These are phyloP conservation scores for Calephelis virginiensis DNA, from an alignment of 1,140 invertebrate genomes.

Conservation along the genomic window DNA sequence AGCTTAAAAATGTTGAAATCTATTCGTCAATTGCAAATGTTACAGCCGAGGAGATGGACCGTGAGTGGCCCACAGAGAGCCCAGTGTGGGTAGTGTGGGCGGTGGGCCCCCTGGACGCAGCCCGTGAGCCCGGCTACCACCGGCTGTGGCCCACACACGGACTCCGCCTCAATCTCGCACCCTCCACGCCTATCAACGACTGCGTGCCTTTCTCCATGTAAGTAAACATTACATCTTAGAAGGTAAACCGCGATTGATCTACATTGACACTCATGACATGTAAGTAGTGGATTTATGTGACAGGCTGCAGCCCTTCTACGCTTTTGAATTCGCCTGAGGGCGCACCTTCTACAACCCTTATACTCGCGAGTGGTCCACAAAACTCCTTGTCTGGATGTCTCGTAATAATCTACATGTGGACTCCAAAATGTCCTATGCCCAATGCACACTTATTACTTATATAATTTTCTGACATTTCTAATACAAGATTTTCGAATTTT, in stretches of 20 bases:
- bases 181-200: slow-evolving; percentile 81
- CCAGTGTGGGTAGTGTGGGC: slow-evolving; percentile 90
- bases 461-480: too few relatives aligned
- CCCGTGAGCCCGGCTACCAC: slow-evolving; percentile 91
- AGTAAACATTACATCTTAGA: slow-evolving; percentile 17
- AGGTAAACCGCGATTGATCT: not conserved
- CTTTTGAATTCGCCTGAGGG: too few relatives aligned
- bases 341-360: too few relatives aligned
- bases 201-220: slow-evolving; percentile 85
- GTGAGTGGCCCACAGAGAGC: slow-evolving; percentile 83
- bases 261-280: not conserved
- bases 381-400: too few relatives aligned
- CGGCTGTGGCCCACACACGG: slow-evolving; percentile 87
- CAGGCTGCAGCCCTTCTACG: too few relatives aligned
- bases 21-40: not conserved
- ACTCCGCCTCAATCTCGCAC: slow-evolving; percentile 83
- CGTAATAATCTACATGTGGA: too few relatives aligned
- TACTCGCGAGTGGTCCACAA: too few relatives aligned
- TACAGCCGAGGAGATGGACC: slow-evolving; percentile 85
- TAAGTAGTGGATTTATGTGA: too few relatives aligned
- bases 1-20: too few relatives aligned
- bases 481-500: too few relatives aligned
- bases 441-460: too few relatives aligned
- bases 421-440: too few relatives aligned
- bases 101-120: slow-evolving; percentile 87